Base-by-base conservation (phyloP, 1,140 invertebrate genomes). In the Eurytemora carolleeae region DNA sequence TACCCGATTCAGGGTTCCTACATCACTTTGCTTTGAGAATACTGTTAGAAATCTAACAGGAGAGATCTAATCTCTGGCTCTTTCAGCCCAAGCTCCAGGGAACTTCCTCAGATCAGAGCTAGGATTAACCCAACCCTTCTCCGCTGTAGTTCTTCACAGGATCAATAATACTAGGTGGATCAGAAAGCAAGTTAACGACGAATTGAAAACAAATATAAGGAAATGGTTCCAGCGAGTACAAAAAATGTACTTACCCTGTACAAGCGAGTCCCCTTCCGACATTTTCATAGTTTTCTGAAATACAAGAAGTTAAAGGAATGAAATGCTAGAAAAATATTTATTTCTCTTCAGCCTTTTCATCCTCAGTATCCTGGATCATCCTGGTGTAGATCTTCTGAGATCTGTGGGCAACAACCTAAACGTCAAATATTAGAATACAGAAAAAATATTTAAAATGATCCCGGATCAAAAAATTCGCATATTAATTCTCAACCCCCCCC, bases 381-480 rank as follows among this genome's bases (percentile, higher is more conserved):
- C 95, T 81, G 25, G 94, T 98, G 78, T 97, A 98, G 68, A 98
- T 97, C 53, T 95, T 76, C 76, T 98, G 95, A 44, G 90, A 86
- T 76, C 89, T 87, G 77, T 98, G 94, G 74, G 57, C 23, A 21
- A 66, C 22, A 17, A 3, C 31, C 18, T 2, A 24, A 25, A 1
- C n/a, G n/a, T n/a, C n/a, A n/a, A n/a, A n/a, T n/a, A n/a, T n/a
- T n/a, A n/a, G n/a, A n/a, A n/a, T n/a, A n/a, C n/a, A n/a, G n/a
- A n/a, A n/a, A n/a, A n/a, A n/a, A n/a, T n/a, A n/a, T n/a, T n/a
- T n/a, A n/a, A n/a, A n/a, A n/a, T n/a, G n/a, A n/a, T n/a, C n/a
- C n/a, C n/a, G n/a, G n/a, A n/a, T n/a, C n/a, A n/a, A n/a, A n/a
- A n/a, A n/a, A n/a, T n/a, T n/a, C n/a, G n/a, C n/a, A n/a, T n/a